Base-by-base conservation (phyloP, 2,797 vertebrate species). In the Selene dorsalis region DNA sequence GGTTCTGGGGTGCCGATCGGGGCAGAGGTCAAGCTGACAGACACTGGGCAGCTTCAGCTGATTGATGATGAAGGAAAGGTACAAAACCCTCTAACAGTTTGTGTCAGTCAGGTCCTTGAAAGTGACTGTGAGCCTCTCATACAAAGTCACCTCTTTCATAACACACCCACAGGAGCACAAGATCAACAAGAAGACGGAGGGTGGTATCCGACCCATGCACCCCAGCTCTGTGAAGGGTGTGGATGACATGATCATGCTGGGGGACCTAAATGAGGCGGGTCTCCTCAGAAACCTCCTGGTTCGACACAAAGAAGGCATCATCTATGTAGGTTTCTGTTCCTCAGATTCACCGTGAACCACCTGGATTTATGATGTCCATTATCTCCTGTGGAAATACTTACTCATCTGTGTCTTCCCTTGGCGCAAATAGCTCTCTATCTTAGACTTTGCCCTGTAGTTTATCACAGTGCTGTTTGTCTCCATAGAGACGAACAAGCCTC, bases 61-160 rank as follows among this genome's bases (percentile, higher is more conserved):
- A 91, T 96, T 26, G 98, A 99, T 48, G 98, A 99, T 57, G 97
- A 99, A 87, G 97, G 97, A 93, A 98, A 98, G 96, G 98, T 99
- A 93, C 24, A 9, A 70, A 28, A 14, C 6, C 18, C 1, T 41
- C 14, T 4, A 1, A 12, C 0, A 43, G 1, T 53, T 47, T 10
- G 1, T 30, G 18, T 66, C 41, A 7, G 26, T 43, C 16, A 39
- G 6, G 18, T 45, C 4, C 18, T 41, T 7, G n/a, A 18, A 43
- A 28, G n/a, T 7, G 2, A 20, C 32, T 14, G 3, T 16, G 12
- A 24, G 3, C 47, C 41, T 16, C 47, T 2, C 20, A 4, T 30
- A 1, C 67, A 85, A 92, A 7, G 11, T 48, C 50, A 17, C 47
- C 57, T 41, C 30, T 68, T 30, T 50, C 1, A 35, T 55, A 35